Evolutionary conservation across 2,797 vertebrate genomes (phyloP), one percentile per base, ranked within the genome.

Genomic region (Gambusia yucatana): DNA sequence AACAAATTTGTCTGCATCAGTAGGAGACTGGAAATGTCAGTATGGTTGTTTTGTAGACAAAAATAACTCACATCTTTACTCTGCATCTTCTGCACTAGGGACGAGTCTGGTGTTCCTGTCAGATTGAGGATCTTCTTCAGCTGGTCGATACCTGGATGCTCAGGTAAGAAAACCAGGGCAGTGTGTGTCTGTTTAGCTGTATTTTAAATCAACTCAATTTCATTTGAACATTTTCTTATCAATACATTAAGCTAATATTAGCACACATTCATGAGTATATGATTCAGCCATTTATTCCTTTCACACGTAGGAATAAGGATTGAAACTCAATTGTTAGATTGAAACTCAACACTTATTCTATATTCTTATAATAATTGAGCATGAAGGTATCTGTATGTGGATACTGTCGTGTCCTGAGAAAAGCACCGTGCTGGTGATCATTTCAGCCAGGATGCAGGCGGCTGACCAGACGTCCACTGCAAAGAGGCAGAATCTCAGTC

Each of bases 401-500:
- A 97, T 97, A 96, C 95, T 96, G 92, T 97, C 96, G 25, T 92
- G 90, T 87, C 96, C 96, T 6, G 89, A 95, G 86, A 97, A 97
- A 59, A 96, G 91, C 80, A 96, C 95, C 0, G 94, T 82, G 20
- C 95, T 93, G 0, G 95, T 96, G 52, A 97, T 95, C 96, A 97
- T 95, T 92, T 97, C 96, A 55, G 95, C 96, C 90, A 97, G 92
- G 79, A 97, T 97, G 75, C 96, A 97, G 36, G 95, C 96, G 11
- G 96, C 95, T 47, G 96, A 97, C 96, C 96, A 97, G 36, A 97
- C 93, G 72, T 97, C 96, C 89, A 97, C 96, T 97, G 88, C 41
- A 36, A 76, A 86, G 14, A 71, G 6, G 43, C 28, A 79, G 4
- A 36, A 65, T 48, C 73, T 63, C 46, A 83, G 55, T 36, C 13